Evolutionary conservation across 2,888 invertebrate genomes (phyloP).

Genomic region (Drosophila conformis): DNA sequence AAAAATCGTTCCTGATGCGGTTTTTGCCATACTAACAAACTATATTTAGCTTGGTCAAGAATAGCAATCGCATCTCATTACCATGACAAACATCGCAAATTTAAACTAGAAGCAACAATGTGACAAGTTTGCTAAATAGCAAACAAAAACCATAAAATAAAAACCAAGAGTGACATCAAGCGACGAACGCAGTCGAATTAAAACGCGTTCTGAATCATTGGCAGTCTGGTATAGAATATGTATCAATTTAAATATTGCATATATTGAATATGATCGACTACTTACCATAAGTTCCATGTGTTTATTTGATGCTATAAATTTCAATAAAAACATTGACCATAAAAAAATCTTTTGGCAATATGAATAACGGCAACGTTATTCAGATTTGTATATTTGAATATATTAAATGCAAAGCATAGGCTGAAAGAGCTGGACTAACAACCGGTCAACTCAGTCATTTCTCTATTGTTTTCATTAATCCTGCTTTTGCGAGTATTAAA

Average conservation of each 20-base stretch:
- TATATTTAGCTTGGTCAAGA: conserved; percentile 35
- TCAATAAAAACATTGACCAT: conserved; percentile 38
- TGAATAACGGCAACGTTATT: conserved; percentile 41
- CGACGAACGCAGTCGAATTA: conserved; percentile 24
- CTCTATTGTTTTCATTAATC: conserved; percentile 51
- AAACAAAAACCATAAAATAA: background rate
- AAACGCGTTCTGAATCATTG: conserved; percentile 60
- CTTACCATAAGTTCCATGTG: conserved; percentile 31
- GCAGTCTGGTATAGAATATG: conserved; percentile 3
- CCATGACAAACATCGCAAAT: conserved; percentile 61
- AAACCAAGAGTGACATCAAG: conserved; percentile 57
- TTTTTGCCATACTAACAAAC: conserved; percentile 28
- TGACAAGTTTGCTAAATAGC: conserved; percentile 76
- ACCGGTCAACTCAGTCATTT: conserved; percentile 43
- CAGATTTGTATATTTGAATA: background rate
- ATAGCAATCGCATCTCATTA: conserved; percentile 54
- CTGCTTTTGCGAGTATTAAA: conserved; percentile 39
- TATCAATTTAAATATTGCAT: conserved; percentile 17
- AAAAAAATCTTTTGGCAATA: conserved; percentile 40
- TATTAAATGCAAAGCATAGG: background rate
- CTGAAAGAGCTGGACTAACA: conserved; percentile 29
- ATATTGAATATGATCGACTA: conserved; percentile 5
- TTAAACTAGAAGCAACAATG: conserved; percentile 48
- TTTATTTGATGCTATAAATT: conserved; percentile 56
- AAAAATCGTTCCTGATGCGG: background rate